Evolutionary conservation across 2,888 invertebrate genomes (phyloP), one percentile per base, ranked within the genome.

Genomic region (Lepidocyrtinus sp.): DNA sequence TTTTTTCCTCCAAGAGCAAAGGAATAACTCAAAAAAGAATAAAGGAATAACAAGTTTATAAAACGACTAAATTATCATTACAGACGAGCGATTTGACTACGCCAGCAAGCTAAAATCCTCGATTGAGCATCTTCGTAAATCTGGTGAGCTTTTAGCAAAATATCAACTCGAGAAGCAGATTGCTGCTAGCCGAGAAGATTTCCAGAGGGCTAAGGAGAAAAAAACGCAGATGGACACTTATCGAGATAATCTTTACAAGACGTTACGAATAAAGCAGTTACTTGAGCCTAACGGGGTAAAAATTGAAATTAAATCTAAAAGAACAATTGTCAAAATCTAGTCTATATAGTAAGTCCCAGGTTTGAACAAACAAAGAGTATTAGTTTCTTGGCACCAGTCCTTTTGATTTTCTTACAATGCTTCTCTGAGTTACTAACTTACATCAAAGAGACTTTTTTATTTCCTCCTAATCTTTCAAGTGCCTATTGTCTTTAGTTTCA

Each of bases 31-130:
- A n/a, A n/a, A n/a, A n/a, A n/a, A n/a, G n/a, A n/a, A n/a, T n/a
- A n/a, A n/a, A n/a, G n/a, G n/a, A n/a, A n/a, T n/a, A n/a, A n/a
- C n/a, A n/a, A n/a, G n/a, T 15, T 9, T 73, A 24, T 61, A 7
- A 17, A 36, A n/a, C n/a, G n/a, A n/a, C n/a, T n/a, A n/a, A n/a
- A n/a, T n/a, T n/a, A n/a, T n/a, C 46, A 36, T 79, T 88, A 24
- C 88, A 96, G 96, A 94, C 88, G 97, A 98, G 89, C 92, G 96
- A 84, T 97, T 96, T 89, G 97, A 97, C 88, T 97, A 96, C 89
- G 98, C 97, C 0, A 93, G 97, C 75, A 95, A 96, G 85, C 89
- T 97, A 9, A 97, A 97, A 88, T 92, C 94, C 0, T 94, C 96
- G 0, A 95, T 96, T 89, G 92, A 93, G 71, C 94, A 94, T 69